Evolutionary conservation across 2,888 invertebrate species (phyloP).

Genomic region (Dicranocentrus wangi): DNA sequence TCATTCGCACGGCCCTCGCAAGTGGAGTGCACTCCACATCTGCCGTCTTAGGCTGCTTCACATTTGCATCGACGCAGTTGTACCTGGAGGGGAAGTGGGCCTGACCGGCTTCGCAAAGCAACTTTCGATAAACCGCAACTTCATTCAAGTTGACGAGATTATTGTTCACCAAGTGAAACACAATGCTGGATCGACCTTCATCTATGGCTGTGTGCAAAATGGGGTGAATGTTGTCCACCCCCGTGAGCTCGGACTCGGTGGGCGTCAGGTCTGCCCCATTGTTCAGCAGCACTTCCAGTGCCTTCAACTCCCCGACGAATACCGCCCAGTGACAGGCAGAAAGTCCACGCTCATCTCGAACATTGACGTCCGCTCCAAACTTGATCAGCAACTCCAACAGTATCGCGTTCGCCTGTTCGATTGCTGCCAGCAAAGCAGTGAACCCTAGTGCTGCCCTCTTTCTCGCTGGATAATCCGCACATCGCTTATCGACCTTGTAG

Average conservation of each 20-base stretch:
- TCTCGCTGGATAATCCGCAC: background rate
- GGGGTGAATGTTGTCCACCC: conserved; percentile 13
- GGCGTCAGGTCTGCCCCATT: conserved; percentile 15
- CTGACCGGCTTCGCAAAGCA: conserved; percentile 12
- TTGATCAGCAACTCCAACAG: conserved; percentile 7
- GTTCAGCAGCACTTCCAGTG: conserved; percentile 2
- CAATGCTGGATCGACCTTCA: conserved; percentile 40
- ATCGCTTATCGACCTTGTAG: conserved; percentile 28
- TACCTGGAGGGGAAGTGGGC: conserved; percentile 34
- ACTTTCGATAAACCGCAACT: conserved; percentile 14
- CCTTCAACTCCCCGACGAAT: conserved; percentile 26
- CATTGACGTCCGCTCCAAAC: conserved; percentile 33
- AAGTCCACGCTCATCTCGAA: conserved; percentile 21
- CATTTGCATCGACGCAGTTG: background rate
- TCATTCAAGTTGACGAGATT: conserved; percentile 19
- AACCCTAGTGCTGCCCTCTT: conserved; percentile 43
- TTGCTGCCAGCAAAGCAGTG: conserved; percentile 38
- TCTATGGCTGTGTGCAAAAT: conserved; percentile 39
- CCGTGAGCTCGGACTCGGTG: background rate
- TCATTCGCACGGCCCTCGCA: conserved; percentile 49
- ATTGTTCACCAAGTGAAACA: conserved; percentile 14
- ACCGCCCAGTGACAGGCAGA: conserved; percentile 47
- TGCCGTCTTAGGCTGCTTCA: background rate
- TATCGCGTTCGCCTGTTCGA: conserved; percentile 29
- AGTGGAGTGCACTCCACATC: conserved; percentile 29